phyloP scores from a whole-genome alignment of 2,888 invertebrate species.

The Hermaeophaga mercurialis region DNA sequence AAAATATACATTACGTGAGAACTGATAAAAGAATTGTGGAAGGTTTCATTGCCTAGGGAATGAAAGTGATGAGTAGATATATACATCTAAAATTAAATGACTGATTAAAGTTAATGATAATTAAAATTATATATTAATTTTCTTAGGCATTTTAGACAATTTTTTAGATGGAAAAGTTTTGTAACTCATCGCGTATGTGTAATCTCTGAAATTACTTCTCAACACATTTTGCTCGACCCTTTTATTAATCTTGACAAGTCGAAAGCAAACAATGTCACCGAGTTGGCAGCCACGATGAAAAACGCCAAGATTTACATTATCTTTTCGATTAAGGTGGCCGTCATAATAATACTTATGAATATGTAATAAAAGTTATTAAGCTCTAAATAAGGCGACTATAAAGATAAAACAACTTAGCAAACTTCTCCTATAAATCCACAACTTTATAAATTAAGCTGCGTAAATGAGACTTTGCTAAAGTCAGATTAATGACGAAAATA shows the following conservation, averaged over 20 bases:
- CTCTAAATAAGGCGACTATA: conserved; percentile 54
- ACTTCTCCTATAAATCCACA: conserved; percentile 58
- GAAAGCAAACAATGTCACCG: background rate
- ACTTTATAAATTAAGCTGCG: conserved; percentile 59
- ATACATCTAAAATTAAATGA: too few relatives aligned
- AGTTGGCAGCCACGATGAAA: background rate
- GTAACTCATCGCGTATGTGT: too few relatives aligned
- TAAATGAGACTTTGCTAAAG: conserved; percentile 58
- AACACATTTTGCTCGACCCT: too few relatives aligned
- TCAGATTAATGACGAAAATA: conserved; percentile 59
- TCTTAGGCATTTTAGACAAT: too few relatives aligned
- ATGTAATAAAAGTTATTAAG: conserved; percentile 57
- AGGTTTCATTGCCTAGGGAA: too few relatives aligned
- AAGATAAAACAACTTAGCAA: conserved; percentile 57
- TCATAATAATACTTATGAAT: conserved; percentile 50
- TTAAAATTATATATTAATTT: too few relatives aligned
- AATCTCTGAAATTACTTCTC: too few relatives aligned
- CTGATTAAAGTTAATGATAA: too few relatives aligned
- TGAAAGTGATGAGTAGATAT: too few relatives aligned
- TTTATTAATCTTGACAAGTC: background rate
- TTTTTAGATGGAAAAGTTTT: too few relatives aligned
- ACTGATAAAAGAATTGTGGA: too few relatives aligned
- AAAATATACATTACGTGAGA: too few relatives aligned
- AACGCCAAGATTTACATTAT: conserved; percentile 37
- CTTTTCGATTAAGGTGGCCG: conserved; percentile 42